phyloP scores from a whole-genome alignment of 2,888 invertebrate species.

The Emesis castigata region DNA sequence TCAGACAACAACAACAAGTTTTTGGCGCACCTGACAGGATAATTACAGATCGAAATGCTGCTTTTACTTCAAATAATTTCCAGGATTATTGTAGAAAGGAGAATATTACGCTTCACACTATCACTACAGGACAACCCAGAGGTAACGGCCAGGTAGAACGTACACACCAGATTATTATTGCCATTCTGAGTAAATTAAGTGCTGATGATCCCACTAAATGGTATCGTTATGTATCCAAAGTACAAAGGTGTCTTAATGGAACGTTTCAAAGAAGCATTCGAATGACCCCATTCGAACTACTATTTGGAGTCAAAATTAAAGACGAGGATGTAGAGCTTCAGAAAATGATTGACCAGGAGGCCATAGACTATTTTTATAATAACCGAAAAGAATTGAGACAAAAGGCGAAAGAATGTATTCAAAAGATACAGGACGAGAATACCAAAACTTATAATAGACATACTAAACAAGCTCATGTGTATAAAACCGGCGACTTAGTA shows the following conservation, averaged over 20 bases:
- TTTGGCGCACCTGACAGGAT: slow-evolving; percentile 56
- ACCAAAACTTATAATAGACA: no score
- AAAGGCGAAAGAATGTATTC: slow-evolving; percentile 14
- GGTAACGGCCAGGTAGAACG: slow-evolving; percentile 58
- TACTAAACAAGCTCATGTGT: background rate
- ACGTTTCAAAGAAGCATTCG: slow-evolving; percentile 63
- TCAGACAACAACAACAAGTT: slow-evolving; percentile 66
- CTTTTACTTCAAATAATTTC: slow-evolving; percentile 54
- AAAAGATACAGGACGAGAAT: background rate
- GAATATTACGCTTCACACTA: slow-evolving; percentile 44
- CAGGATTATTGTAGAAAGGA: slow-evolving; percentile 49
- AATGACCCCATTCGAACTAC: no score
- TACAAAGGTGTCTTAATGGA: slow-evolving; percentile 52
- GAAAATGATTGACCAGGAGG: slow-evolving; percentile 58
- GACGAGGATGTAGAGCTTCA: slow-evolving; percentile 47
- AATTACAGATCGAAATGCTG: slow-evolving; percentile 48
- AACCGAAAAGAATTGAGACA: slow-evolving; percentile 25
- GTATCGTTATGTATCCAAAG: slow-evolving; percentile 41
- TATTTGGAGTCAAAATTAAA: slow-evolving; percentile 53
- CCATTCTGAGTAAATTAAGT: slow-evolving; percentile 54
- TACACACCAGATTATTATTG: slow-evolving; percentile 48
- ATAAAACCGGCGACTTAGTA: background rate
- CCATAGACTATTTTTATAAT: slow-evolving; percentile 27
- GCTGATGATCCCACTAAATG: slow-evolving; percentile 41
- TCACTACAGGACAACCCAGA: slow-evolving; percentile 39